Base-by-base conservation (phyloP, 2,797 vertebrate species). In the Anguilla megastoma region DNA sequence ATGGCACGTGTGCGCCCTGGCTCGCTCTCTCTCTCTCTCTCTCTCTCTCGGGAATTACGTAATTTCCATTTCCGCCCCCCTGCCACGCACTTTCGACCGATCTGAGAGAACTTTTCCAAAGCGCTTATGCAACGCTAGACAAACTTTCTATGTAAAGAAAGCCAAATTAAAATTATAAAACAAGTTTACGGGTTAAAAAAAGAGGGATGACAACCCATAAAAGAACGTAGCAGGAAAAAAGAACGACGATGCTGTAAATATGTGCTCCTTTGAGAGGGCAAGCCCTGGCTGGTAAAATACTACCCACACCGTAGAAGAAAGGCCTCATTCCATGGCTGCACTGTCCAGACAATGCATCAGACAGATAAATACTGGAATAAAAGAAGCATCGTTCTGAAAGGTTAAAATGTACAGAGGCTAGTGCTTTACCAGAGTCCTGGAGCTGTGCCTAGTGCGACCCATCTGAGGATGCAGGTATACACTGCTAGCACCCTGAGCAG, bases 361-460 rank as follows among this genome's bases (percentile, higher is more conserved):
- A 1, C 24, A 12, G 12, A 14, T 36, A 33, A 10, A 30, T 12
- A 33, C 4, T 27, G 21, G 3, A 1, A 30, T 30, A 69, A 30
- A 69, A 27, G n/a, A 0, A 12, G 2, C 69, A 33, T 36, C 14
- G 33, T 74, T 74, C 12, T 74, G 69, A 6, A 74, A 33, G 27
- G 10, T 74, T 12, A 45, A 21, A 41, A 48, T 1, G 6, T 50
- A n/a, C 79, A 24, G 21, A 82, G 66, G 85, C 36, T 71, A 86
- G 63, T 86, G 85, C 27, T 71, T 86, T 86, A 86, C 85, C 85
- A 86, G 60, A 69, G 66, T 6, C 30, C 14, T 27, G 63, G 21
- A n/a, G 79, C 41, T 14, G n/a, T 82, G 63, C 33, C 41, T 3
- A 6, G 66, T 33, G 85, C 85, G 71, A 74, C 41, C 41, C n/a